These are phyloP conservation scores for Gymnorhina tibicen DNA, from an alignment of 2,113 vertebrate species.

Conservation along the genomic window DNA sequence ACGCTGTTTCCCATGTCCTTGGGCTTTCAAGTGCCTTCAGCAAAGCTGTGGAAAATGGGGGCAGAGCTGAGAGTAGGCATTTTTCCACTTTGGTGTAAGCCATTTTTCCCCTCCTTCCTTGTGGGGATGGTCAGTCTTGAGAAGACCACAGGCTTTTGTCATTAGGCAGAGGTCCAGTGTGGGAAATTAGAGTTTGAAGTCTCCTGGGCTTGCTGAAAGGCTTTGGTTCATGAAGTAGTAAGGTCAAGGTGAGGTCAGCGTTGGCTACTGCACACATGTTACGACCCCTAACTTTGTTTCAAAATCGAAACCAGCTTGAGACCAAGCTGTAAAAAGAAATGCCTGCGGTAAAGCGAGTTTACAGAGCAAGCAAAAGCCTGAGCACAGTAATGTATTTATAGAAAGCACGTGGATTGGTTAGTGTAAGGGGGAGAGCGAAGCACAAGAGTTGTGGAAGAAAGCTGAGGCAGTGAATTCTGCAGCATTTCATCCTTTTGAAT, in stretches of 20 bases:
- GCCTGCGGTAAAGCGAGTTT: not conserved
- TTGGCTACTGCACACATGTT: not conserved
- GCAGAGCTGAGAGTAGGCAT: not conserved
- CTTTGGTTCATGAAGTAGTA: not conserved
- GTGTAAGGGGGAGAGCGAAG: not conserved
- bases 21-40: not conserved
- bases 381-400: constrained; percentile 45
- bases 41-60: not conserved
- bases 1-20: not conserved
- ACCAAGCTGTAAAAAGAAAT: constrained; percentile 30
- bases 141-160: not conserved
- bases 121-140: not conserved
- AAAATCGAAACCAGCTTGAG: not conserved
- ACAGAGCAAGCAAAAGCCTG: constrained; percentile 8
- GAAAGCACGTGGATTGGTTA: constrained; percentile 11
- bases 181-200: not conserved
- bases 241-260: constrained; percentile 7
- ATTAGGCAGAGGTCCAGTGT: constrained; percentile 4
- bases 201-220: not conserved
- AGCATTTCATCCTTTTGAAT: not conserved
- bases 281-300: not conserved
- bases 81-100: not conserved
- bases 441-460: not conserved
- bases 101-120: not conserved
- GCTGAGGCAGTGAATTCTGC: not conserved